A percentile compares a stretch with the other conserved stretches of the same genome.
Conservation (phyloP, 2,113 vertebrate genomes). For the Percopsis transmontana region DNA sequence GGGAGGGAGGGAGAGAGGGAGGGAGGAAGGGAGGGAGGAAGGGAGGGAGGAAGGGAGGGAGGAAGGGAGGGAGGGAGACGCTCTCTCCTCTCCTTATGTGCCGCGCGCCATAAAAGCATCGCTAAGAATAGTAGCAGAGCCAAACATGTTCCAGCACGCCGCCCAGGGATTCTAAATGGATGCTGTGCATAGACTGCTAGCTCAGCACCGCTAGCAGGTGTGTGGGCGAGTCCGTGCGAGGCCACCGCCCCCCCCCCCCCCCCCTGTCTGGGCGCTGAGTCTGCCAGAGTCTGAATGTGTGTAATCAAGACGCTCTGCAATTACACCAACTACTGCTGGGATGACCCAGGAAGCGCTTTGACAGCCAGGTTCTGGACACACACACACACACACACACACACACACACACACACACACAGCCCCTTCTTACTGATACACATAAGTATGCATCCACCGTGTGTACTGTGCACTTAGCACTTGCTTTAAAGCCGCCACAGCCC, state of each 20-base stretch:
- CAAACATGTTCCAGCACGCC: conserved; percentile 39
- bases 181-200: conserved; percentile 17
- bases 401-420: conserved; percentile 17
- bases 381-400: too few relatives aligned
- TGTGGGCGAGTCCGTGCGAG: not conserved
- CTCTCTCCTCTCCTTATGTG: not conserved
- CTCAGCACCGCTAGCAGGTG: conserved; percentile 27
- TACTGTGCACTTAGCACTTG: too few relatives aligned
- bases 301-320: conserved; percentile 40
- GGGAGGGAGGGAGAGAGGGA: conserved; percentile 3
- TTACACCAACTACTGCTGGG: conserved; percentile 13
- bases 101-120: conserved; percentile 35
- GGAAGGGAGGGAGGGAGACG: not conserved
- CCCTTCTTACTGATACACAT: too few relatives aligned
- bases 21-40: not conserved
- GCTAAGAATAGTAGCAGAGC: conserved; percentile 22
- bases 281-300: conserved; percentile 34
- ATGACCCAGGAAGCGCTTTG: not conserved
- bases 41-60: not conserved
- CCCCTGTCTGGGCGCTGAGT: not conserved
- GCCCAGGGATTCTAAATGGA: conserved; percentile 38
- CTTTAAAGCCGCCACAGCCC: too few relatives aligned
- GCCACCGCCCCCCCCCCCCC: not conserved
- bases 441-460: too few relatives aligned
- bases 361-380: too few relatives aligned